Base-by-base conservation (phyloP, 2,888 invertebrate species). In the Rhimphoctona megacephalus region DNA sequence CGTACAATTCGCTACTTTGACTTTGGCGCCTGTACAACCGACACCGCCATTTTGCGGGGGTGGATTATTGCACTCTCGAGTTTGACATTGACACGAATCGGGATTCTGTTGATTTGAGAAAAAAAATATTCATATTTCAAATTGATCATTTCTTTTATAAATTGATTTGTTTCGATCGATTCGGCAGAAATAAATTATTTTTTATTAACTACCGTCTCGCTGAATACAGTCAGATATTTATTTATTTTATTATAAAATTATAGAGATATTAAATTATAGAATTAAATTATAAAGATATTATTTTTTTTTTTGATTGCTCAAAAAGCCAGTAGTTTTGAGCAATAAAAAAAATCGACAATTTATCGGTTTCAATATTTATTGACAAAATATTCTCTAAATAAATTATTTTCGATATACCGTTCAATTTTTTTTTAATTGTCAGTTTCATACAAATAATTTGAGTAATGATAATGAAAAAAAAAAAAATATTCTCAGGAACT, bases 51-150 rank as follows among this genome's bases (percentile, higher is more conserved):
- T 96, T 84, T 96, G 96, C 0, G 98, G 97, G 19, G 95, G 95
- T 0, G 99, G 98, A 94, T 97, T 98, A 94, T 98, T 97, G 94
- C 99, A 99, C 14, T 95, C 95, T 5, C 99, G 95, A 0, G 96
- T 96, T 69, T 98, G 96, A 91, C 99, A 99, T 92, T 96, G 94
- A 91, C 99, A 99, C 92, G 95, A 95, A 91, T 97, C 97, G 57
- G 90, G 85, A 54, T 85, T 92, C 94, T 94, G 61, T 61, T 30
- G 17, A 61, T 61, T 6, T 1, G 7, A 30, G 17, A 30, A 5
- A 19, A 61, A 14, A 30, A 30, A 30, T 25, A 30, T 25, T 22
- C 30, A 22, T 25, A 14, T 11, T 25, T 61, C 11, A 22, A 61
- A 6, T n/a, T 49, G 1, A 2, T 49, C 19, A n/a, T 49, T 49